Percentiles rank a stretch among this genome's conserved stretches.
phyloP scores from a whole-genome alignment of 2,888 invertebrate genomes.

The Chirona hameri region DNA sequence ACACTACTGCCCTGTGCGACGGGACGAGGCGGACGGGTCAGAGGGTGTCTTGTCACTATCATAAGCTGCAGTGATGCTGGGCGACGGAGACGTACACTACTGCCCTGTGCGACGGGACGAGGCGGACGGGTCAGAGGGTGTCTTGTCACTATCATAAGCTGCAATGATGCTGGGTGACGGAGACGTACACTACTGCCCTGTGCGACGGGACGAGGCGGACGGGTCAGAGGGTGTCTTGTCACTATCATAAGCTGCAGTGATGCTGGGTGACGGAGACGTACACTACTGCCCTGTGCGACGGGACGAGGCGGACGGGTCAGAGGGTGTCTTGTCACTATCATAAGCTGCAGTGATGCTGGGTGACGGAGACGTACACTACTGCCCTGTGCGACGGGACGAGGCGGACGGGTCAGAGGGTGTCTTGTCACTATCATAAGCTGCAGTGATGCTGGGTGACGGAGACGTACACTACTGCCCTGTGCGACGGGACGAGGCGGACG shows the following conservation, averaged over 20 bases:
- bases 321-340: neutral
- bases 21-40: neutral
- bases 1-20: conserved; percentile 37
- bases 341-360: too few species aligned
- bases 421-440: too few species aligned
- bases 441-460: too few species aligned
- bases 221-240: neutral
- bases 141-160: too few species aligned
- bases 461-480: too few species aligned
- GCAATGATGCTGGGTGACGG: too few species aligned
- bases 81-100: too few species aligned
- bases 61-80: too few species aligned
- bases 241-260: too few species aligned
- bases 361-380: too few species aligned
- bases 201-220: neutral
- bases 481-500: neutral
- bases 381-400: conserved; percentile 35
- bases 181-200: too few species aligned
- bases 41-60: neutral
- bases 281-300: conserved; percentile 38
- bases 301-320: neutral
- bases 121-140: neutral
- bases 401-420: neutral
- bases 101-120: conserved; percentile 35
- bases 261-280: too few species aligned